These are phyloP conservation scores for Hoplostethus mediterraneus DNA, from an alignment of 2,797 vertebrate species.

Conservation along the genomic window DNA sequence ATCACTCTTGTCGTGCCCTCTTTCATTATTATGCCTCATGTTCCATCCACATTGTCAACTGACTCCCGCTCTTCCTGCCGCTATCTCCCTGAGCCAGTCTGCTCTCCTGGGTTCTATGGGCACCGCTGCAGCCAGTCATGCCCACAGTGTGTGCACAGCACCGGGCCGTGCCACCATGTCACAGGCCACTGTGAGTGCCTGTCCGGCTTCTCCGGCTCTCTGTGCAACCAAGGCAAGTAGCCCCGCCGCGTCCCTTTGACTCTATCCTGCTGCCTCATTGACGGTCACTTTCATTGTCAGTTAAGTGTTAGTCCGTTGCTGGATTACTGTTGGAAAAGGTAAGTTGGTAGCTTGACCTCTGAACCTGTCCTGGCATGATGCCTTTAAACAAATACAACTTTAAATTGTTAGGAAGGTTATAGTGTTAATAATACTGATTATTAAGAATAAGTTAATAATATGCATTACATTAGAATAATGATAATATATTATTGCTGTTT, in stretches of 20 bases:
- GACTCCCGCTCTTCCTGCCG: slow-evolving; percentile 38
- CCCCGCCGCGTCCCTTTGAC: slow-evolving; percentile 27
- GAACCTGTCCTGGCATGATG: slow-evolving; percentile 17
- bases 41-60: slow-evolving; percentile 49
- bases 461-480: not conserved
- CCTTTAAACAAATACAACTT: not conserved
- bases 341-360: slow-evolving; percentile 30
- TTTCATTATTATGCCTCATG: slow-evolving; percentile 67
- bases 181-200: slow-evolving; percentile 95
- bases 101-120: slow-evolving; percentile 94
- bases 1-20: slow-evolving; percentile 59
- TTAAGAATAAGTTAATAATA: not conserved
- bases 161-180: slow-evolving; percentile 93
- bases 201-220: slow-evolving; percentile 91
- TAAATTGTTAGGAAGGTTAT: not conserved
- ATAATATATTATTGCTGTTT: not conserved
- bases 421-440: not conserved
- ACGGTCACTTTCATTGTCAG: slow-evolving; percentile 29
- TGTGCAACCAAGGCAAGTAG: slow-evolving; percentile 97
- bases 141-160: slow-evolving; percentile 95
- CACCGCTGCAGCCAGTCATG: slow-evolving; percentile 94
- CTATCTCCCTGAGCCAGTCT: slow-evolving; percentile 82
- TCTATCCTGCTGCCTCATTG: slow-evolving; percentile 28
- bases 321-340: slow-evolving; percentile 2
- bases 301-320: slow-evolving; percentile 16